Percentiles rank a stretch among this genome's conserved stretches.
Evolutionary conservation across 37 sponge, comb jelly and placozoan species (phyloP).

Genomic region (Oopsacas minuta): DNA sequence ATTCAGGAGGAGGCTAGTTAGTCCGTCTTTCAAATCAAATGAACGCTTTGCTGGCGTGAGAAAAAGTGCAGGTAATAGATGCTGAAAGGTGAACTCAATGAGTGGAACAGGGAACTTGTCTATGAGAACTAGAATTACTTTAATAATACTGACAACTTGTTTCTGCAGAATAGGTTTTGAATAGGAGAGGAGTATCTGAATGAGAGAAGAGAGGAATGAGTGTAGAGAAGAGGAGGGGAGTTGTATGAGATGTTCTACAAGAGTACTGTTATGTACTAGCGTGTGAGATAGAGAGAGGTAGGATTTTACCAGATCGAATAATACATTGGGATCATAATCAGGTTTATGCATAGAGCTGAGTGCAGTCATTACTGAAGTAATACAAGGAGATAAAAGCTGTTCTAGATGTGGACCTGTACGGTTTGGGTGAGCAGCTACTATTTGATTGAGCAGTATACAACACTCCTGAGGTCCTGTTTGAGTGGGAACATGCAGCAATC

Average conservation of each 20-base stretch:
- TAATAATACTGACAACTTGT: not conserved
- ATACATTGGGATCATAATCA: not conserved
- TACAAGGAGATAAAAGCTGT: not conserved
- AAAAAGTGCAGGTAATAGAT: not conserved
- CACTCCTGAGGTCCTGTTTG: not conserved
- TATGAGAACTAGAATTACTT: not conserved
- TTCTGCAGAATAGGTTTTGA: not conserved
- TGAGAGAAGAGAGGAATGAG: not conserved
- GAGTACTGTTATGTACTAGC: not conserved
- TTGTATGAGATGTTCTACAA: not conserved
- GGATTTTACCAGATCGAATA: not conserved
- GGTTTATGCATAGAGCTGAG: not conserved
- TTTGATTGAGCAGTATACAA: not conserved
- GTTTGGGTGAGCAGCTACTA: not conserved
- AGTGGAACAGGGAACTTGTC: conserved; percentile 14
- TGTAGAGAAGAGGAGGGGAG: not conserved
- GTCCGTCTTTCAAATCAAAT: not conserved
- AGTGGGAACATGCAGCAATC: conserved; percentile 28
- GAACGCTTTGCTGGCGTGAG: conserved; percentile 4
- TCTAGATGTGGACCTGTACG: not conserved
- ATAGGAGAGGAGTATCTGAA: not conserved
- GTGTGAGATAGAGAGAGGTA: not conserved
- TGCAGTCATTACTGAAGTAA: not conserved
- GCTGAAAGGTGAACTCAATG: not conserved
- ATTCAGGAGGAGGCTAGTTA: not conserved